Evolutionary conservation across 2,888 invertebrate species (phyloP), one percentile per base, ranked within the genome.

Genomic region (Griposia aprilina): DNA sequence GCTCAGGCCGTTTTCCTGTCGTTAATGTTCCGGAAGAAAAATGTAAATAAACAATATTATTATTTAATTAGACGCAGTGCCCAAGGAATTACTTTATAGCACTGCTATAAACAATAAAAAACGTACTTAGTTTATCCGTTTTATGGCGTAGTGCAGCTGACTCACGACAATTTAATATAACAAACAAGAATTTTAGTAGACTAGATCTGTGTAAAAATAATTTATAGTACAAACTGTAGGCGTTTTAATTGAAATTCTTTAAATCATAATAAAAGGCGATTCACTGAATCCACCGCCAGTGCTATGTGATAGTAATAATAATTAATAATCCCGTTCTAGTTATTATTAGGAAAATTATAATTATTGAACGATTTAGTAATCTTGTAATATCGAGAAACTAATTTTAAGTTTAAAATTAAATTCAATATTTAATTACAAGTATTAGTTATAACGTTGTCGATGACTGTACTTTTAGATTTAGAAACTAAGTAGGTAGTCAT

Each of bases 231-330:
- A 87, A 85, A 84, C 71, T 86, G 87, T 89, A 90, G 88, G 76
- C 83, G 86, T 87, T 89, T 84, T 88, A 87, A 80, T 74, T 83
- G 80, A 81, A 85, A 86, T 80, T 82, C 81, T 74, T 88, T 83
- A 86, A 85, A 81, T 89, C 86, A 84, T 87, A 82, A 86, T 88
- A 88, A 90, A 92, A 91, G 90, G 91, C 90, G 91, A 91, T 93
- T 93, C 89, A 72, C 87, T 90, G 90, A 92, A 92, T 93, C 90
- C 89, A 90, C 92, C 93, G 94, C 95, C 95, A 95, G 94, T 95
- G 95, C 90, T 92, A 93, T 95, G 95, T 96, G 95, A 96, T 96
- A 95, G 91, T 93, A 94, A 91, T 91, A 92, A 91, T 90, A 90
- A 87, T 80, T 75, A 80, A 80, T 78, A 73, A 77, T 77, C 68